Conservation (phyloP, 2,888 invertebrate genomes). For the Horisme vitalbata region DNA sequence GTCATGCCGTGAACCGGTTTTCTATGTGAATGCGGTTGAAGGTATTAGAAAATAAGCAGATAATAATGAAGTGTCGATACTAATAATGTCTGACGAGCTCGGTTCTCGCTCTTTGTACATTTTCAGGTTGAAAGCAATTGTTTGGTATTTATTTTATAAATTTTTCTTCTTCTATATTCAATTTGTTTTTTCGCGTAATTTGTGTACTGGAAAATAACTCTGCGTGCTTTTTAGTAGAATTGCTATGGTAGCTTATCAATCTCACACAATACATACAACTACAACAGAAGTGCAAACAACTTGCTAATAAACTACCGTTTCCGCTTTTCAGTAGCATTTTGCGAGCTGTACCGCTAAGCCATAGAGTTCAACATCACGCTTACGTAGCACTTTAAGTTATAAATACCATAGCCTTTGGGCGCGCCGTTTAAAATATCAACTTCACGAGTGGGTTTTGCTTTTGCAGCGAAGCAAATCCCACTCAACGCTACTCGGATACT, state of each 20-base stretch:
- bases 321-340: too few relatives aligned
- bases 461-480: conserved; percentile 41
- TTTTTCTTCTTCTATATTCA: not conserved
- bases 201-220: too few relatives aligned
- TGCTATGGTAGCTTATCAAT: too few relatives aligned
- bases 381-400: too few relatives aligned
- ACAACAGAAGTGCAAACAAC: too few relatives aligned
- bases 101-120: conserved; percentile 1
- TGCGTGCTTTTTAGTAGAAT: too few relatives aligned
- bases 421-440: conserved; percentile 5
- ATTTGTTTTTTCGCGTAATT: not conserved
- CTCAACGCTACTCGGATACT: conserved; percentile 48
- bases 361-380: too few relatives aligned
- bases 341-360: too few relatives aligned
- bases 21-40: conserved; percentile 14
- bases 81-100: conserved; percentile 42
- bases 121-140: not conserved
- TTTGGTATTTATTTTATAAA: not conserved
- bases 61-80: conserved; percentile 64
- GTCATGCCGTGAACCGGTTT: not conserved
- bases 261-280: too few relatives aligned
- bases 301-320: too few relatives aligned
- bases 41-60: conserved; percentile 66
- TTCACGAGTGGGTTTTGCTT: conserved; percentile 35
- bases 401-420: too few relatives aligned